These are phyloP conservation scores for Papilio glaucus DNA, from an alignment of 1,140 invertebrate genomes.

Conservation along the genomic window DNA sequence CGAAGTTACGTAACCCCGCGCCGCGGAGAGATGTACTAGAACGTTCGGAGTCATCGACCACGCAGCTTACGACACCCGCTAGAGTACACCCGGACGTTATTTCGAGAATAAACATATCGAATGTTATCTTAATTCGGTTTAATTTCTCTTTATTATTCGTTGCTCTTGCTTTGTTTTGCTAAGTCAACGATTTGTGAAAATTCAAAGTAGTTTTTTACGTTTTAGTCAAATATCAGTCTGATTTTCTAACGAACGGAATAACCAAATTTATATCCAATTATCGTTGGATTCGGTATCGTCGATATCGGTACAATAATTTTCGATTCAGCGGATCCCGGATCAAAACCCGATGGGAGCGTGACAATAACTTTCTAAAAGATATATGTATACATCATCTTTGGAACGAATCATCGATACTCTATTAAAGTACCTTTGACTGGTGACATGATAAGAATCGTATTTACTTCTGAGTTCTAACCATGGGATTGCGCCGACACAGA, in stretches of 20 bases:
- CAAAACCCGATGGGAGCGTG: not conserved
- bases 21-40: conserved; percentile 75
- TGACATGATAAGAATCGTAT: no score
- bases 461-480: no score
- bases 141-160: conserved; percentile 24
- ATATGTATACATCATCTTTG: no score
- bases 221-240: not conserved
- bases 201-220: conserved; percentile 14
- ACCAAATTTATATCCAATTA: not conserved
- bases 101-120: conserved; percentile 50
- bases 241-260: not conserved
- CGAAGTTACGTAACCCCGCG: conserved; percentile 73
- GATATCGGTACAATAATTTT: not conserved
- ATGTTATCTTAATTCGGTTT: conserved; percentile 42
- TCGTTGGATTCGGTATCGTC: no score
- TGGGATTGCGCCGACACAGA: no score
- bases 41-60: conserved; percentile 82
- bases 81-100: conserved; percentile 57
- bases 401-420: no score
- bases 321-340: not conserved
- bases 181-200: not conserved
- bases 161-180: conserved; percentile 16
- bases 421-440: no score
- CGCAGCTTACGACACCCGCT: conserved; percentile 74
- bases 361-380: not conserved